These are phyloP conservation scores for Patella vulgata DNA, from an alignment of 1,140 invertebrate genomes.

Conservation along the genomic window DNA sequence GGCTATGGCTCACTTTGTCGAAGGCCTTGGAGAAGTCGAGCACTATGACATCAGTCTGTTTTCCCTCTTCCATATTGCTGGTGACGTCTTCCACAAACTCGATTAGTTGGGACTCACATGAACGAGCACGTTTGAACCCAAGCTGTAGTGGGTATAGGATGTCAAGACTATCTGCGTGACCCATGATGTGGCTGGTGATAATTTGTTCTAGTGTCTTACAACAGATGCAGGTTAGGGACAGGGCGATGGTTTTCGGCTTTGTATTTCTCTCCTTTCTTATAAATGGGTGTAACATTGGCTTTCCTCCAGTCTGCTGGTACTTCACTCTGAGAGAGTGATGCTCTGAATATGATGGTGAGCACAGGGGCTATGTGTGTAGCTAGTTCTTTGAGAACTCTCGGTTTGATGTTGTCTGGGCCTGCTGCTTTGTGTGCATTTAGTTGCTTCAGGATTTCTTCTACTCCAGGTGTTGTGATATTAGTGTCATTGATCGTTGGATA, in stretches of 20 bases:
- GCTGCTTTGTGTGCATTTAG: slow-evolving; percentile 20
- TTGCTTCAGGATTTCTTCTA: slow-evolving; percentile 11
- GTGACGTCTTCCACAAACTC: background rate
- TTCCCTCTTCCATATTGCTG: background rate
- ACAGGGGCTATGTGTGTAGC: slow-evolving; percentile 2
- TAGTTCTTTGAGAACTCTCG: slow-evolving; percentile 23
- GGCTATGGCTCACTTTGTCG: too few relatives aligned
- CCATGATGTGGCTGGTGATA: slow-evolving; percentile 31
- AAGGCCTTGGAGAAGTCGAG: slow-evolving; percentile 33
- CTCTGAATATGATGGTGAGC: slow-evolving; percentile 8
- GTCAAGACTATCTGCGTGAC: slow-evolving; percentile 16
- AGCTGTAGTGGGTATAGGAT: slow-evolving; percentile 28
- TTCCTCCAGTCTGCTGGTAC: slow-evolving; percentile 3
- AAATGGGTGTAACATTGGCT: slow-evolving; percentile 5
- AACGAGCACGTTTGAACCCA: slow-evolving; percentile 23
- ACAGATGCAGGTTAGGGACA: slow-evolving; percentile 28
- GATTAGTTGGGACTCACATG: slow-evolving; percentile 31
- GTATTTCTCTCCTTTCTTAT: too few relatives aligned
- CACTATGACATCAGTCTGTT: slow-evolving; percentile 2
- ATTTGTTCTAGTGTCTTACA: slow-evolving; percentile 43
- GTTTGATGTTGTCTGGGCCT: slow-evolving; percentile 24
- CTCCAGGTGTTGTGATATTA: slow-evolving; percentile 7
- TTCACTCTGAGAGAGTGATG: background rate
- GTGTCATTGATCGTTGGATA: slow-evolving; percentile 8
- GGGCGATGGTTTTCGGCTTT: slow-evolving; percentile 2